Percentiles rank a stretch among this genome's conserved stretches.
phyloP scores from a whole-genome alignment of 2,888 invertebrate genomes.

The Noctua fimbriata region DNA sequence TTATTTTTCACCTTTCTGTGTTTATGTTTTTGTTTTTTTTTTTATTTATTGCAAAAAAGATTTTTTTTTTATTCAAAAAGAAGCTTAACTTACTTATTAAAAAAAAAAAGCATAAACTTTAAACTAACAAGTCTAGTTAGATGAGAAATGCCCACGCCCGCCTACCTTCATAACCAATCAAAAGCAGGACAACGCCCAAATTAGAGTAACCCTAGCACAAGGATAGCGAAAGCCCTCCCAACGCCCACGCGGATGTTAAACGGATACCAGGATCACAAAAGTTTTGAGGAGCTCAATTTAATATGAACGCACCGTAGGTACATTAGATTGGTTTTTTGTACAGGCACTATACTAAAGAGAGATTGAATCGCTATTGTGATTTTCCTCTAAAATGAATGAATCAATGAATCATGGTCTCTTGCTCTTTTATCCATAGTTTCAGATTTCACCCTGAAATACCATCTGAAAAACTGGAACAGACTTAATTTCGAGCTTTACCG shows the following conservation, averaged over 20 bases:
- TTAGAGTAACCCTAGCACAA: constrained; percentile 17
- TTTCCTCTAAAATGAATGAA: no score
- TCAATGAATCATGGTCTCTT: no score
- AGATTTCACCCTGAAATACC: no score
- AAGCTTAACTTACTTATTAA: not conserved
- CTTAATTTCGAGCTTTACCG: no score
- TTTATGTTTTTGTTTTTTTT: no score
- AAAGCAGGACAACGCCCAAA: constrained; percentile 33
- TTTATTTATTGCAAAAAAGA: no score
- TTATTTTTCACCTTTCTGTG: no score
- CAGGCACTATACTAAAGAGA: not conserved
- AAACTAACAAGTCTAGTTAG: not conserved
- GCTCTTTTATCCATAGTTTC: no score
- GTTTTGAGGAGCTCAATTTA: not conserved
- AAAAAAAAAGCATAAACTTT: no score
- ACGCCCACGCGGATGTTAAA: constrained; percentile 28
- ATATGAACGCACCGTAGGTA: not conserved
- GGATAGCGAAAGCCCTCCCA: constrained; percentile 28
- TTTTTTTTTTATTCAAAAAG: not conserved
- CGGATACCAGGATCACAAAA: constrained; percentile 28
- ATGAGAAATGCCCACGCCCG: constrained; percentile 23
- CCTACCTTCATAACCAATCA: constrained; percentile 40
- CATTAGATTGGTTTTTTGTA: not conserved
- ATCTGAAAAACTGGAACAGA: no score
- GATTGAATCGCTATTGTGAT: not conserved